phyloP scores from a whole-genome alignment of 2,797 vertebrate genomes.

The Sebastes ruberrimus region DNA sequence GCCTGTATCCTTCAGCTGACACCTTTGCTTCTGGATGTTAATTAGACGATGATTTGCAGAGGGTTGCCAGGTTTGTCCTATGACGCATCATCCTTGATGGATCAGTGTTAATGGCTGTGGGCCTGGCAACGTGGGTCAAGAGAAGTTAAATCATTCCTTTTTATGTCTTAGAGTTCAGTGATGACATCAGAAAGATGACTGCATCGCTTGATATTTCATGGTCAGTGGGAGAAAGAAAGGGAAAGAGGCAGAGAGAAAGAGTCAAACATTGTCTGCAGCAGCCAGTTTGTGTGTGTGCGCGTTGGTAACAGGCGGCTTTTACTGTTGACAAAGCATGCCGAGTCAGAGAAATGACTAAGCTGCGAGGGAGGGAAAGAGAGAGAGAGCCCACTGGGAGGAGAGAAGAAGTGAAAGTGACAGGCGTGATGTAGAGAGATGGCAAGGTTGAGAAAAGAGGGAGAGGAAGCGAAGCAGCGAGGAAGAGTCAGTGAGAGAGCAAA shows the following conservation, averaged over 20 bases:
- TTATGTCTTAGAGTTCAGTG: conserved; percentile 14
- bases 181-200: conserved; percentile 66
- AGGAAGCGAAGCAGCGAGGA: conserved; percentile 13
- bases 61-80: conserved; percentile 29
- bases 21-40: background rate
- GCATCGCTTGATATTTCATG: conserved; percentile 34
- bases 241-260: conserved; percentile 31
- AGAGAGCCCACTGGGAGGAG: background rate
- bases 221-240: conserved; percentile 27
- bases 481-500: conserved; percentile 13
- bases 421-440: conserved; percentile 32
- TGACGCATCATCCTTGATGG: conserved; percentile 20
- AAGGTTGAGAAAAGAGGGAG: conserved; percentile 37
- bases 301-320: conserved; percentile 40
- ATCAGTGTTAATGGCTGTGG: conserved; percentile 8
- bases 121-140: conserved; percentile 1
- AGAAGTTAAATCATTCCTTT: conserved; percentile 26
- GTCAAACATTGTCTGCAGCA: conserved; percentile 44
- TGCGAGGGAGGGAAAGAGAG: conserved; percentile 2
- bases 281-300: background rate
- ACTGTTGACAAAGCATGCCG: conserved; percentile 60
- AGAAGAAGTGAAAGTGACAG: conserved; percentile 39
- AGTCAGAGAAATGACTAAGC: conserved; percentile 73
- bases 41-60: conserved; percentile 10
- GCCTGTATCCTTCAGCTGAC: background rate